Base-by-base conservation (phyloP, 2,888 invertebrate genomes). In the Panopea generosa region DNA sequence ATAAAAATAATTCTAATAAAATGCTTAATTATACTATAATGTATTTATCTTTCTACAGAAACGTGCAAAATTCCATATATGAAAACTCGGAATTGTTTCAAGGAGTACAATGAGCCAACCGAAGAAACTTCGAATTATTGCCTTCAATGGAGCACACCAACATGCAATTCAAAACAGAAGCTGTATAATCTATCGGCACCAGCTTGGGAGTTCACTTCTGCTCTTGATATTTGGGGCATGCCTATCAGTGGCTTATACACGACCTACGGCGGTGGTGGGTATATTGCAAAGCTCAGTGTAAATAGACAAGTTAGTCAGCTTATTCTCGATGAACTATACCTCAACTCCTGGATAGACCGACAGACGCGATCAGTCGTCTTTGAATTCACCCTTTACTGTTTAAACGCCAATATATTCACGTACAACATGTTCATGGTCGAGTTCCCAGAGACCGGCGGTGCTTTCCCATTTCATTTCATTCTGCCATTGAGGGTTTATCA, bases 371-470 rank as follows among this genome's bases (percentile, higher is more conserved):
- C 86, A 4, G 80, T 90, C n/a, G 76, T 88, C 45, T 65, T 89
- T 14, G 90, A 90, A 62, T 87, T 88, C 57, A 89, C 86, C 14
- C 55, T 90, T 1, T 89, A 89, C 63, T 89, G 88, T 45, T 61
- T 84, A 14, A 87, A 90, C 69, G 67, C 82, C 0, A 90, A 90
- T 71, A 67, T 90, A 47, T 90, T 90, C 66, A 77, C 84, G 2
- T 86, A 86, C 59, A 82, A 85, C 38, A 84, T 82, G 70, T 83
- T 88, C 20, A 74, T 89, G 66, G 73, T 86, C 0, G 90, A 90
- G 74, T 90, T 89, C 47, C 89, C 89, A 0, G 85, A 88, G 43
- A 86, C 84, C 7, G 90, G 90, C 6, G 90, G 89, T 0, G 82
- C 84, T 0, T 70, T 87, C 7, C 79, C 84, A 2, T 84, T 75